Evolutionary conservation across 1,140 invertebrate species (phyloP), one percentile per base, ranked within the genome.

Genomic region (Cryptotermes secundus): DNA sequence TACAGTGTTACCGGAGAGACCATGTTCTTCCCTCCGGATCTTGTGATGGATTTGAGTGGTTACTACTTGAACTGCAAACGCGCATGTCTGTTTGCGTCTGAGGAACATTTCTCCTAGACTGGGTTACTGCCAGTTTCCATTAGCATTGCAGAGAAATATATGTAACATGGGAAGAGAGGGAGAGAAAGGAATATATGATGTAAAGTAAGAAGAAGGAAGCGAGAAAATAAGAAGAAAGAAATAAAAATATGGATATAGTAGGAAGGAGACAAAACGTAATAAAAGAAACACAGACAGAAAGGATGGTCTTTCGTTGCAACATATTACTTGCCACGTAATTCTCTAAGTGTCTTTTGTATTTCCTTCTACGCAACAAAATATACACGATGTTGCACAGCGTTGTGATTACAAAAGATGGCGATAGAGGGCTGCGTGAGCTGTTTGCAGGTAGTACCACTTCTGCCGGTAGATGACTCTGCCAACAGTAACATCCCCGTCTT

Each of bases 41-140:
- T n/a, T n/a, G 59, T 72, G 59, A 9, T 72, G n/a, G 59, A 72
- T 72, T 72, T 31, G 59, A 72, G 59, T 72, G 59, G 59, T 72
- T 72, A 26, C n/a, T 72, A 31, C 59, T 72, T 72, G 59, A 72
- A 72, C 59, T 72, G 1, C 59, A 72, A 72, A n/a, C 59, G 3
- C 6, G 7, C 9, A 10, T 4, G 26, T 31, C 26, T 72, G 59
- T 72, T n/a, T 31, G 7, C 1, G 1, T 72, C 0, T 72, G 26
- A 72, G 59, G 26, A n/a, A 72, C 31, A 31, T 72, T 72, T 31
- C 26, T 72, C 19, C 53, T 22, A 7, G 26, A 59, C 26, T 59
- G 7, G 26, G n/a, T 14, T 72, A 72, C n/a, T 31, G 59, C 12
- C n/a, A n/a, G 12, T 72, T 14, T 14, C 59, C 59, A n/a, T 31